phyloP scores from a whole-genome alignment of 2,888 invertebrate genomes.

The Dryobota labecula region DNA sequence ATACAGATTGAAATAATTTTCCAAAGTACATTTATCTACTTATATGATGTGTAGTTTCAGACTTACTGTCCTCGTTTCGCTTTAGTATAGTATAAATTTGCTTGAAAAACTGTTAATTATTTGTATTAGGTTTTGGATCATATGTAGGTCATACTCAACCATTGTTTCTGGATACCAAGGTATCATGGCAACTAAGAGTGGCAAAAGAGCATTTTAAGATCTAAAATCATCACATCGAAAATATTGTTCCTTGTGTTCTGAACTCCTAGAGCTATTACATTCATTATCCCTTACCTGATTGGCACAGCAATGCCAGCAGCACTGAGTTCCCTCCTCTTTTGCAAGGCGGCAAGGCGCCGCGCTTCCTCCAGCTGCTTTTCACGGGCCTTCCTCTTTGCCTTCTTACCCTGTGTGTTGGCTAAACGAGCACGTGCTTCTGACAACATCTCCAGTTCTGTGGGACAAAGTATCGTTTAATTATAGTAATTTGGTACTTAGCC shows the following conservation, averaged over 20 bases:
- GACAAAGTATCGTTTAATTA: neutral
- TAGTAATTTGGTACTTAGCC: neutral
- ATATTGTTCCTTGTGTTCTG: neutral
- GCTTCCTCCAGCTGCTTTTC: constrained; percentile 99
- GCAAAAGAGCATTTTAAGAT: neutral
- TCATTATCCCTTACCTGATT: constrained; percentile 75
- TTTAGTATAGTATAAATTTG: too few species aligned
- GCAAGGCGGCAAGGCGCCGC: constrained; percentile 97
- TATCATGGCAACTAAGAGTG: neutral
- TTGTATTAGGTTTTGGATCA: neutral
- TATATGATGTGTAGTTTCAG: too few species aligned
- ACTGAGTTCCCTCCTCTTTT: constrained; percentile 98
- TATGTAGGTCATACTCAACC: neutral
- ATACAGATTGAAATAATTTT: neutral
- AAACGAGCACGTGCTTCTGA: constrained; percentile 99
- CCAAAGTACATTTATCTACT: too few species aligned
- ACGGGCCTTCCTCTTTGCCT: constrained; percentile 97
- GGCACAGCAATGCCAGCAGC: constrained; percentile 97
- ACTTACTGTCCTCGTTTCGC: too few species aligned
- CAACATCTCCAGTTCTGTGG: constrained; percentile 98
- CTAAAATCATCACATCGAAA: neutral
- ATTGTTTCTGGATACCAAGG: neutral
- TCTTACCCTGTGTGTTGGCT: constrained; percentile 99
- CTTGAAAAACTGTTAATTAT: neutral
- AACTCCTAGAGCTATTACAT: neutral